These are phyloP conservation scores for Epistrophe eligans DNA, from an alignment of 2,888 invertebrate genomes.

Conservation along the genomic window DNA sequence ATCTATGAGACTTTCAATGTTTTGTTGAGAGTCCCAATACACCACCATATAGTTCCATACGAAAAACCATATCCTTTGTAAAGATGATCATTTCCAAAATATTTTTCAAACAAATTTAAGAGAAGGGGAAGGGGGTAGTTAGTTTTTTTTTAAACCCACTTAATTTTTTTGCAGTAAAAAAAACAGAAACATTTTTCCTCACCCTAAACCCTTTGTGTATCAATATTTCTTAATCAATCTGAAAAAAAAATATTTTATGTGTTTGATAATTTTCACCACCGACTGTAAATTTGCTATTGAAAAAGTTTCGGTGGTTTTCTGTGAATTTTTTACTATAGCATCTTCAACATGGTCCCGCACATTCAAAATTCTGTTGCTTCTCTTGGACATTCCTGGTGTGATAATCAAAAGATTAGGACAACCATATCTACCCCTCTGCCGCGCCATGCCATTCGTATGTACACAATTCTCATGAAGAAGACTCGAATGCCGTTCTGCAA, in stretches of 20 bases:
- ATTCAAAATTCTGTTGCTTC: slow-evolving; percentile 64
- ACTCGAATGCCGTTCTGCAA: slow-evolving; percentile 58
- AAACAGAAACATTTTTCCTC: too few relatives aligned
- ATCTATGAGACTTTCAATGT: too few relatives aligned
- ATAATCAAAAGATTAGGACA: slow-evolving; percentile 67
- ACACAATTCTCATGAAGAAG: slow-evolving; percentile 1
- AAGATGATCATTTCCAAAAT: too few relatives aligned
- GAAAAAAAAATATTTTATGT: background rate
- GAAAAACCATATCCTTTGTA: too few relatives aligned
- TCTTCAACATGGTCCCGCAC: slow-evolving; percentile 73
- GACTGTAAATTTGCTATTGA: slow-evolving; percentile 34
- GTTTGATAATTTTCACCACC: background rate
- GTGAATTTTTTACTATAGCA: slow-evolving; percentile 36
- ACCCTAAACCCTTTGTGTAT: too few relatives aligned
- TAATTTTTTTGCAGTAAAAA: too few relatives aligned
- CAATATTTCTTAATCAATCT: too few relatives aligned
- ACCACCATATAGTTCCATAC: too few relatives aligned
- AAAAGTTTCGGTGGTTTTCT: slow-evolving; percentile 55
- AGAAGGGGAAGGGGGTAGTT: too few relatives aligned
- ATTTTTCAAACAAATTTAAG: too few relatives aligned
- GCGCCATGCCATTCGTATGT: background rate
- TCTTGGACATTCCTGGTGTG: slow-evolving; percentile 72
- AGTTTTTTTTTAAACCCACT: too few relatives aligned
- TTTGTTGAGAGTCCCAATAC: too few relatives aligned
- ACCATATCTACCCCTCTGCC: slow-evolving; percentile 38